phyloP scores from a whole-genome alignment of 2,797 vertebrate species.

The Pseudomugil tenellus region DNA sequence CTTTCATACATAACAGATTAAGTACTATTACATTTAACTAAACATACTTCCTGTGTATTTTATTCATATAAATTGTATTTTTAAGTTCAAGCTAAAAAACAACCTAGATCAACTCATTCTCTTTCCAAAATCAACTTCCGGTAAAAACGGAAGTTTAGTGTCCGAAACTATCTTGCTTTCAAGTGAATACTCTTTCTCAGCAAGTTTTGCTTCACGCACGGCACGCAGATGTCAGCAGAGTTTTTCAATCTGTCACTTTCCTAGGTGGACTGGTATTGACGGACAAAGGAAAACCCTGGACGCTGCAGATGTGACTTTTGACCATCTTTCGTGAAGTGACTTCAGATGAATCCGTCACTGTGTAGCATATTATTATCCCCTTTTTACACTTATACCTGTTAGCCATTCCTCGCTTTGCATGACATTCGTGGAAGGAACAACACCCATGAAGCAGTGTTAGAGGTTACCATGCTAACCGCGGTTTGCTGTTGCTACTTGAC shows the following conservation, averaged over 20 bases:
- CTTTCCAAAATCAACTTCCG: not conserved
- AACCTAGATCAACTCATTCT: not conserved
- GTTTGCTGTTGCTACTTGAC: constrained; percentile 59
- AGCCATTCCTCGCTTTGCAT: constrained; percentile 22
- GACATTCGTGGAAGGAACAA: constrained; percentile 57
- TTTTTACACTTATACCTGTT: constrained; percentile 20
- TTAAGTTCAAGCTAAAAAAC: no score
- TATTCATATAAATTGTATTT: no score
- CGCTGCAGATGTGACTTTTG: constrained; percentile 20
- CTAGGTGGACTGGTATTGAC: constrained; percentile 46
- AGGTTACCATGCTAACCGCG: constrained; percentile 65
- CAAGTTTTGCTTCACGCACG: constrained; percentile 66
- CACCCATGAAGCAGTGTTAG: constrained; percentile 46
- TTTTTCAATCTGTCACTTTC: constrained; percentile 78
- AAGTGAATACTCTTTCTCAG: constrained; percentile 3
- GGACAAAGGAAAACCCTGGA: constrained; percentile 38
- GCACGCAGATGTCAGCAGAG: constrained; percentile 77
- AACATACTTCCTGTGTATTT: no score
- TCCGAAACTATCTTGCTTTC: fast-evolving
- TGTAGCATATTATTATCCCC: not conserved
- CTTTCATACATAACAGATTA: no score
- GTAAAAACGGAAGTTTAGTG: not conserved
- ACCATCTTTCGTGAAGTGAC: constrained; percentile 9
- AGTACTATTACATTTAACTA: no score
- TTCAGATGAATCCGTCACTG: constrained; percentile 17